phyloP scores from a whole-genome alignment of 2,797 vertebrate species.

The Leptodactylus fallax region DNA sequence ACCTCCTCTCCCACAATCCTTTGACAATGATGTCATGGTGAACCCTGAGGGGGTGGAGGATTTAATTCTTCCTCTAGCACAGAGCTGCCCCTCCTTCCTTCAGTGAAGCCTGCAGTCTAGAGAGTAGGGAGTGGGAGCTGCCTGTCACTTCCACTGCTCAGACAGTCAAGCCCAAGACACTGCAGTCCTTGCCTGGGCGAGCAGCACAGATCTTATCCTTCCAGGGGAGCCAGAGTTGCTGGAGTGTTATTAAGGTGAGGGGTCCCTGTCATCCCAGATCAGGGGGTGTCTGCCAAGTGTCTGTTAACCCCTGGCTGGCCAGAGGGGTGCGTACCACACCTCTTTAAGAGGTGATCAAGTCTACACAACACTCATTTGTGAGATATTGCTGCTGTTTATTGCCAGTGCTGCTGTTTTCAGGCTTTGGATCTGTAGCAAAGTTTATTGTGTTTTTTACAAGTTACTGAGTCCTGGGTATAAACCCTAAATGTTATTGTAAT shows the following conservation, averaged over 20 bases:
- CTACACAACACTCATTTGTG: neutral
- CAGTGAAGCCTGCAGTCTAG: slow-evolving; percentile 59
- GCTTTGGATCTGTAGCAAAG: neutral
- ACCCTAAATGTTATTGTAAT: neutral
- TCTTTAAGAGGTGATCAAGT: neutral
- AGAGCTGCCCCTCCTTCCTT: slow-evolving; percentile 56
- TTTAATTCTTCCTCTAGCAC: slow-evolving; percentile 63
- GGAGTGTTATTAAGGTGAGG: slow-evolving; percentile 39
- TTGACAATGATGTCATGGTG: slow-evolving; percentile 63
- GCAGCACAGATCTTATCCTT: neutral
- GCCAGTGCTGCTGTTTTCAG: neutral
- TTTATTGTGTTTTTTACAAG: neutral
- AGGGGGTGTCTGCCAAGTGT: slow-evolving; percentile 10
- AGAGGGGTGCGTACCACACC: slow-evolving; percentile 17
- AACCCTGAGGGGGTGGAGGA: slow-evolving; percentile 62
- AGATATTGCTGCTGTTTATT: neutral
- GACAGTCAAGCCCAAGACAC: slow-evolving; percentile 22
- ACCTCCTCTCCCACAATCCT: slow-evolving; percentile 63
- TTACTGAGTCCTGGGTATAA: neutral
- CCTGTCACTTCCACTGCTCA: slow-evolving; percentile 42
- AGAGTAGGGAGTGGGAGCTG: slow-evolving; percentile 54
- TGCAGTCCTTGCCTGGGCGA: slow-evolving; percentile 27
- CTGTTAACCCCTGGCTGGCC: neutral
- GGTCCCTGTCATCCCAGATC: neutral
- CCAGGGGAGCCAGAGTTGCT: neutral